These are phyloP conservation scores for Orthonyx spaldingii DNA, from an alignment of 2,113 vertebrate genomes.

Conservation along the genomic window DNA sequence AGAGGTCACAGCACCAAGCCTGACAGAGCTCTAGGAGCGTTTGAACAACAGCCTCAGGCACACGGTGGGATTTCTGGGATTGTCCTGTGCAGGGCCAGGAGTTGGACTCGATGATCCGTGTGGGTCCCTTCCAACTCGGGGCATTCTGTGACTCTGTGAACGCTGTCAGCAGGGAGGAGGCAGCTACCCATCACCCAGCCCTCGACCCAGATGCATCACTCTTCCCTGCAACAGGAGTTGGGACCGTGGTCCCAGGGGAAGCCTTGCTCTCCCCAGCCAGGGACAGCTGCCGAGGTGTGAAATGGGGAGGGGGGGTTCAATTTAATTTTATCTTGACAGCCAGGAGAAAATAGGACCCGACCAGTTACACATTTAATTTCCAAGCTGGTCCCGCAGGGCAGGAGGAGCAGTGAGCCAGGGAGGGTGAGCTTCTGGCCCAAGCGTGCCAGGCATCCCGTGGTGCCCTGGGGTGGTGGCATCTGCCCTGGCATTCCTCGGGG, in stretches of 20 bases:
- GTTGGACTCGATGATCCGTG: rapidly evolving
- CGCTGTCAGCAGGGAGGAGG: neutral
- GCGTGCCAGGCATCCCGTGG: neutral
- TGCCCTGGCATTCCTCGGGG: neutral
- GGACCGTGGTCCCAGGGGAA: neutral
- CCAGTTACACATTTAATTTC: neutral
- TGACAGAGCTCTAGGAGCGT: neutral
- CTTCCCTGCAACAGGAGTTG: neutral
- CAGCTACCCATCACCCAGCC: neutral
- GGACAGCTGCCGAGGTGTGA: neutral
- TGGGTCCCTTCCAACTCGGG: neutral
- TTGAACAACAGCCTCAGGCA: neutral
- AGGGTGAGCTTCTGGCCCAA: neutral
- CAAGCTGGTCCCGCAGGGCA: neutral
- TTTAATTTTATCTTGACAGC: neutral
- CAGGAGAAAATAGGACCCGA: neutral
- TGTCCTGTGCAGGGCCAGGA: neutral
- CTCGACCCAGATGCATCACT: rapidly evolving
- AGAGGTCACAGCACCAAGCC: neutral
- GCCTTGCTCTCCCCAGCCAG: neutral
- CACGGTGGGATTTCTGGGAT: neutral
- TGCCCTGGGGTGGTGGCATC: slow-evolving; percentile 28
- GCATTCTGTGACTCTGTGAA: neutral
- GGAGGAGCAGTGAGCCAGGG: neutral
- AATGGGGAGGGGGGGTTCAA: neutral